These are phyloP conservation scores for Anoura caudifer DNA, from an alignment of 2,113 vertebrate species.

Conservation along the genomic window DNA sequence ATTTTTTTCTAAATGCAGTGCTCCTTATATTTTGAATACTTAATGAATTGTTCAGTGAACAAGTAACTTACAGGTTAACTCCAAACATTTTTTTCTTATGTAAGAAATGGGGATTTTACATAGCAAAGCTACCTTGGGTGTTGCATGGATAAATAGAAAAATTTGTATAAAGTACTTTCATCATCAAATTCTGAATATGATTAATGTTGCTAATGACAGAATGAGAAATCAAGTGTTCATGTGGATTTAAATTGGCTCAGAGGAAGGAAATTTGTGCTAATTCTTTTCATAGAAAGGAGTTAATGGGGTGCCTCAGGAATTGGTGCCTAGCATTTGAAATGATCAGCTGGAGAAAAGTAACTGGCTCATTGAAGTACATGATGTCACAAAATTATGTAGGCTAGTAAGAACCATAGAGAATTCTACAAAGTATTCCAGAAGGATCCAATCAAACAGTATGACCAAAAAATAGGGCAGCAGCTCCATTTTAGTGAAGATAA, in stretches of 20 bases:
- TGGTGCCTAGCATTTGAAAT: conserved; percentile 51
- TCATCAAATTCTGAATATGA: neutral
- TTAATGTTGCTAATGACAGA: conserved; percentile 49
- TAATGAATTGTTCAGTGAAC: neutral
- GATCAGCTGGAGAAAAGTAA: conserved; percentile 64
- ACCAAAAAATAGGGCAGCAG: conserved; percentile 59
- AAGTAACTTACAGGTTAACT: neutral
- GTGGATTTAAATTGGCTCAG: conserved; percentile 58
- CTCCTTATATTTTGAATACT: neutral
- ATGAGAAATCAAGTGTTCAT: conserved; percentile 15
- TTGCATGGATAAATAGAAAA: conserved; percentile 33
- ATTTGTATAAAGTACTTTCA: conserved; percentile 32
- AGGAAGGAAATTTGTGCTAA: conserved; percentile 49
- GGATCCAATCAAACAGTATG: conserved; percentile 79
- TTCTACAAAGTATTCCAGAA: conserved; percentile 75
- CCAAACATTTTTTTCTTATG: neutral
- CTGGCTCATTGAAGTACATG: conserved; percentile 65
- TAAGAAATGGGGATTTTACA: neutral
- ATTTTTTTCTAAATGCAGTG: neutral
- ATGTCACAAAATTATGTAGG: conserved; percentile 75
- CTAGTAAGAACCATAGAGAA: conserved; percentile 69
- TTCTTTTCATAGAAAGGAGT: conserved; percentile 31
- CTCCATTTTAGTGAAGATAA: conserved; percentile 80
- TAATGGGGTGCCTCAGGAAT: conserved; percentile 66
- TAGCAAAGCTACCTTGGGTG: neutral